Conservation (phyloP, 2,888 invertebrate genomes). For the Allacma fusca region DNA sequence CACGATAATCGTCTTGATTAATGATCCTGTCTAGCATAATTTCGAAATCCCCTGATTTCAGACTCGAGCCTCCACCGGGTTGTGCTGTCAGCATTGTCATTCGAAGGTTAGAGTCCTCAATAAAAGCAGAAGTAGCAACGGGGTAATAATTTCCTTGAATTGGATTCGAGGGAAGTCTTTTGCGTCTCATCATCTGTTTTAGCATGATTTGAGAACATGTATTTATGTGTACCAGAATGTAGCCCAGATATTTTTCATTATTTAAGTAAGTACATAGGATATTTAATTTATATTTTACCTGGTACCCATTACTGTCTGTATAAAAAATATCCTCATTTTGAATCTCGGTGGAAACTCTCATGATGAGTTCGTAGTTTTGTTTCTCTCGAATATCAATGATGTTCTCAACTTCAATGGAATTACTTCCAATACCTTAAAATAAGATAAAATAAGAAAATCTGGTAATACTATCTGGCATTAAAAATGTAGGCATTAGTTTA, state of each 20-base stretch:
- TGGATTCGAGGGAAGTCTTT: conserved; percentile 66
- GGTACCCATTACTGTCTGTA: conserved; percentile 92
- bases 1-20: conserved; percentile 67
- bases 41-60: conserved; percentile 78
- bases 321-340: conserved; percentile 80
- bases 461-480: too few species aligned
- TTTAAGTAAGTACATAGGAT: conserved; percentile 59
- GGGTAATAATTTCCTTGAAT: conserved; percentile 97
- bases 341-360: conserved; percentile 81
- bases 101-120: conserved; percentile 77
- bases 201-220: too few species aligned
- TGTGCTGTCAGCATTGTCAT: conserved; percentile 81
- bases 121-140: conserved; percentile 83
- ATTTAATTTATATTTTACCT: conserved; percentile 68
- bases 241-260: too few species aligned
- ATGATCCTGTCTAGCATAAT: conserved; percentile 5
- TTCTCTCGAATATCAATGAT: conserved; percentile 68
- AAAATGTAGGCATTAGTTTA: too few species aligned
- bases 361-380: conserved; percentile 86
- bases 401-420: conserved; percentile 61
- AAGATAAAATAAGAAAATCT: too few species aligned
- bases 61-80: conserved; percentile 84
- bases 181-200: conserved; percentile 59
- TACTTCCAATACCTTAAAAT: conserved; percentile 48
- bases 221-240: too few species aligned